Evolutionary conservation across 37 sponge, comb jelly and placozoan genomes (phyloP), one percentile per base, ranked within the genome.

Genomic region (Ephydatia muelleri): DNA sequence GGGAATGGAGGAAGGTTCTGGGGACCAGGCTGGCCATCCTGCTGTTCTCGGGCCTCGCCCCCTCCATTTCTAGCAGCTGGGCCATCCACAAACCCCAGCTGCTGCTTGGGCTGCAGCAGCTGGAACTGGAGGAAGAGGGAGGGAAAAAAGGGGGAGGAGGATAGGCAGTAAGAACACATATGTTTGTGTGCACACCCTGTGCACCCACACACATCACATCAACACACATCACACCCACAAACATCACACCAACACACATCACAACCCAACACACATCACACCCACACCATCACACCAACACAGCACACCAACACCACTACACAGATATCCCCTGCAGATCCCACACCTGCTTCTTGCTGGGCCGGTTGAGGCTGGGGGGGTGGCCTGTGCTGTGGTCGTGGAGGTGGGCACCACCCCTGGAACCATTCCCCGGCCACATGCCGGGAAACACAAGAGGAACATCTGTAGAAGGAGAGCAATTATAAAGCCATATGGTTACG

Each of bases 361-460:
- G 72, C 70, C 27, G 11, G 30, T 14, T 28, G 65, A 30, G 31
- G 32, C 64, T 28, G 65, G 11, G n/a, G n/a, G n/a, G 73, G 26
- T 83, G 83, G 29, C 12, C 47, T 49, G 2, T 33, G 64, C 37
- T 40, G 80, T 28, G 47, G 80, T 79, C 35, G 80, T 48, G 30
- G 49, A 72, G 65, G 71, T 65, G 28, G n/a, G 83, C 39, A 70
- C 39, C 8, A 11, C 26, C 5, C 27, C 38, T n/a, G 49, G 38
- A 43, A 76, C 23, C 82, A 75, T 67, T n/a, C 34, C 74, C 81
- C 9, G 87, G 80, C 75, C 37, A 64, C 81, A 80, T 87, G 74
- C 49, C 70, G 21, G 87, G 85, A 16, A 57, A 57, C 57, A 11
- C 57, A 57, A 5, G 57, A 57, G 86, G 43, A 30, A 65, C 84